phyloP scores from a whole-genome alignment of 2,797 vertebrate species.

The Cryptoblepharus egeriae region DNA sequence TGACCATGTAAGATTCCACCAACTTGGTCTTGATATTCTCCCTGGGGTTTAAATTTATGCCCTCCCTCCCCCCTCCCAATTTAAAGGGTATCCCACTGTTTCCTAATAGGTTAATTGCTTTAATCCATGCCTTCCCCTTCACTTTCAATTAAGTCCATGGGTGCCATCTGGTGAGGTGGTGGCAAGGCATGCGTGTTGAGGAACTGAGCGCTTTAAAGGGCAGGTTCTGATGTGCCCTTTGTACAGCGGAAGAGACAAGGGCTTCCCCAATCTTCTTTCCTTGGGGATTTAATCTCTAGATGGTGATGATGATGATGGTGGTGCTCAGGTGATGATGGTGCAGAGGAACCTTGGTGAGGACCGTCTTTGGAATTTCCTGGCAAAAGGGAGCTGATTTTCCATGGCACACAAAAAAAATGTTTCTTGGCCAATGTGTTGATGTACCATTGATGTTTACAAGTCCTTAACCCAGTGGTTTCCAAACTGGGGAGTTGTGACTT shows the following conservation, averaged over 20 bases:
- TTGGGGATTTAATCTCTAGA: constrained; percentile 31
- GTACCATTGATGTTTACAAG: background rate
- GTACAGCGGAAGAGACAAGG: background rate
- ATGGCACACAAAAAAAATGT: background rate
- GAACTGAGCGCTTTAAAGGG: background rate
- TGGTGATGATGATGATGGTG: too few relatives aligned
- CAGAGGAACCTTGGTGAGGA: constrained; percentile 15
- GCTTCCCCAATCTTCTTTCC: constrained; percentile 48
- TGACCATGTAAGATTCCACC: background rate
- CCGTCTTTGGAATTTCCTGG: constrained; percentile 8
- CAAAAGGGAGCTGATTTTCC: background rate
- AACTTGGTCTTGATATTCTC: background rate
- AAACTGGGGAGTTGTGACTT: too few relatives aligned
- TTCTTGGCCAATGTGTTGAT: background rate
- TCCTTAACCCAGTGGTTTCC: too few relatives aligned
- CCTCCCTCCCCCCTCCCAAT: background rate
- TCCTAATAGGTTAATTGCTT: constrained; percentile 59
- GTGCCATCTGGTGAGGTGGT: constrained; percentile 54
- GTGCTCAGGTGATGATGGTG: background rate
- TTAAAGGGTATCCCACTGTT: constrained; percentile 47
- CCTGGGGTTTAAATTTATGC: background rate
- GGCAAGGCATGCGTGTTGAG: constrained; percentile 1
- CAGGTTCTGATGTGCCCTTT: background rate
- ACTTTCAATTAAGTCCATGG: constrained; percentile 51
- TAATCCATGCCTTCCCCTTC: constrained; percentile 46